Evolutionary conservation across 92 coral and sea anemone species (phyloP).

Genomic region (Meandrina meandrites): DNA sequence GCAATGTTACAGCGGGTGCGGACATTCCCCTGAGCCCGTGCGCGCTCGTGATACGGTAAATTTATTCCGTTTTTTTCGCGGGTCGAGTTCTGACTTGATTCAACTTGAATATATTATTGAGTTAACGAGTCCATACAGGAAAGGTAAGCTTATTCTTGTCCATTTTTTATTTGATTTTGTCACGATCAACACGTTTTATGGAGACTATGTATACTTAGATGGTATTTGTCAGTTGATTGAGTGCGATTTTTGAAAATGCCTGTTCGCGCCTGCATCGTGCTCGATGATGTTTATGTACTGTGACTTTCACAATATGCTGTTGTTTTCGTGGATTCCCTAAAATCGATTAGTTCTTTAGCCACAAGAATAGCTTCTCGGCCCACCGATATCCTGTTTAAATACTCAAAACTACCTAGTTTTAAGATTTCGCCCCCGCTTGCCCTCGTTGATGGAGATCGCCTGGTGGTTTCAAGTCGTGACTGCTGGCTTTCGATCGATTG

Average conservation of each 20-base stretch:
- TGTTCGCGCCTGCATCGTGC: background rate
- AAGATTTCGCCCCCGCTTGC: background rate
- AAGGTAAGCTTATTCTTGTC: slow-evolving; percentile 7
- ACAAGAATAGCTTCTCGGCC: background rate
- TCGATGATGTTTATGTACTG: background rate
- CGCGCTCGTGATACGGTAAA: background rate
- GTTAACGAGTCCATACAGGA: background rate
- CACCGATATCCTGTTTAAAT: background rate
- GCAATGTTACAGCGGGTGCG: slow-evolving; percentile 6
- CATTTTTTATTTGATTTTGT: background rate
- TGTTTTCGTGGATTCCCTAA: background rate
- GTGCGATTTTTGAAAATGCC: slow-evolving; percentile 9
- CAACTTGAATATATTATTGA: slow-evolving; percentile 4
- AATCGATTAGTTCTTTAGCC: background rate
- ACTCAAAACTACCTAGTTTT: background rate
- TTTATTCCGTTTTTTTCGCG: slow-evolving; percentile 28
- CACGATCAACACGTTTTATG: background rate
- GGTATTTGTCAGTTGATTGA: background rate
- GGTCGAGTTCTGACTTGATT: slow-evolving; percentile 1
- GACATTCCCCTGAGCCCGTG: slow-evolving; percentile 7
- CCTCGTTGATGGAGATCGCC: slow-evolving; percentile 1
- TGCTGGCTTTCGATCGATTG: background rate
- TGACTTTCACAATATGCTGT: background rate
- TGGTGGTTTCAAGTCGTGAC: background rate
- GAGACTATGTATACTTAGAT: too few species aligned